These are phyloP conservation scores for Microtus richardsoni DNA, from an alignment of 2,113 vertebrate species.

Conservation along the genomic window DNA sequence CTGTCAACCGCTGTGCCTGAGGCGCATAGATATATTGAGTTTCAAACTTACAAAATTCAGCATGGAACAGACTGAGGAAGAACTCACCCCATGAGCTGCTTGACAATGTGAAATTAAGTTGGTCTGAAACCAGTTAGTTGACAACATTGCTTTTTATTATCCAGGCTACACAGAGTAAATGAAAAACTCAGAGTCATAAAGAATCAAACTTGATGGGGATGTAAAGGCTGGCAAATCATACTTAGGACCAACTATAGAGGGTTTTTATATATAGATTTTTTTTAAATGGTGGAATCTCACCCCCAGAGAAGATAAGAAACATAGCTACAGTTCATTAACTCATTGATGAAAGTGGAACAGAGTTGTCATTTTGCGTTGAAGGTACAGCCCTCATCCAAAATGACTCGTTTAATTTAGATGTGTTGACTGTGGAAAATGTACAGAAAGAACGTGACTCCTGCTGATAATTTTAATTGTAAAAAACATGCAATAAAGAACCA, in stretches of 20 bases:
- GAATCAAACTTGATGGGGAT: background rate
- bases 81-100: background rate
- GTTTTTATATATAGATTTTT: conserved; percentile 42
- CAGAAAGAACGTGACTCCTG: background rate
- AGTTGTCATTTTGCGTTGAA: background rate
- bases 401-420: background rate
- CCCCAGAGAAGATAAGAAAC: background rate
- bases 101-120: conserved; percentile 45
- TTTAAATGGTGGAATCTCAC: background rate
- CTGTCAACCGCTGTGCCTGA: conserved; percentile 65
- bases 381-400: background rate
- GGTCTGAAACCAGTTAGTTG: conserved; percentile 9
- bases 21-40: conserved; percentile 46
- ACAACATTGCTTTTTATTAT: background rate
- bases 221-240: background rate
- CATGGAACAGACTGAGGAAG: background rate
- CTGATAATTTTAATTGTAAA: background rate
- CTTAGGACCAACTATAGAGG: background rate
- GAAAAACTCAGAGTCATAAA: conserved; percentile 10
- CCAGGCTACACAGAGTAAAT: background rate
- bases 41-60: conserved; percentile 17
- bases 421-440: background rate
- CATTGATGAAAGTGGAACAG: background rate
- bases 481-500: background rate
- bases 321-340: background rate